Base-by-base conservation (phyloP, 2,797 vertebrate genomes). In the Falco concolor region DNA sequence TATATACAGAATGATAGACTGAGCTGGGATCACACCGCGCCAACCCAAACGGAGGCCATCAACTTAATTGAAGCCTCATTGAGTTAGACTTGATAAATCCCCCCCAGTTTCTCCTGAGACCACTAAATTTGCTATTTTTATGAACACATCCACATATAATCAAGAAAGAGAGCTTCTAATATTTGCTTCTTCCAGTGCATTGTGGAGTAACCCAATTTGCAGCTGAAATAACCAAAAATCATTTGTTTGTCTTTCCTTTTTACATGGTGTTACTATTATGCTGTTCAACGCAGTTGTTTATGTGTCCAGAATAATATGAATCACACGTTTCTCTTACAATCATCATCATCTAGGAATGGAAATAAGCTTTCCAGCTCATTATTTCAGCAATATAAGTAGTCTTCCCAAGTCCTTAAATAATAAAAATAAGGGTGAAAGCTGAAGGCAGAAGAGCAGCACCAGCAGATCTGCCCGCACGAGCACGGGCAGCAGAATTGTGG, bases 211-310 rank as follows among this genome's bases (percentile, higher is more conserved):
- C 68, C 47, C 78, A 64, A 13, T 81, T 81, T 92, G 61, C 61
- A 60, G 72, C 78, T 79, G 49, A 45, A 89, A 70, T 13, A 17
- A 13, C 49, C 78, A 14, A 72, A 81, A 36, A 38, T 52, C 8
- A 14, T 68, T 60, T 63, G 14, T 67, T 81, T 89, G 38, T 45
- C 49, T 74, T 79, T 42, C 18, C 52, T 80, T 36, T 87, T 64
- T 45, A 32, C 53, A 13, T 7, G 2, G 9, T 16, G 1, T 78
- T 69, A 32, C n/a, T 45, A 2, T 74, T 25, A 10, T 9, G 5
- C 44, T n/a, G 2, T 20, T 84, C 53, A 34, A 1, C 0, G 0
- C 36, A 0, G 23, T 64, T 64, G 17, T 38, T 92, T 36, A 0
- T 57, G 28, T 18, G 76, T 69, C 52, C 27, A 49, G 61, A 82